These are phyloP conservation scores for Acleris literana DNA, from an alignment of 2,888 invertebrate genomes.

Conservation along the genomic window DNA sequence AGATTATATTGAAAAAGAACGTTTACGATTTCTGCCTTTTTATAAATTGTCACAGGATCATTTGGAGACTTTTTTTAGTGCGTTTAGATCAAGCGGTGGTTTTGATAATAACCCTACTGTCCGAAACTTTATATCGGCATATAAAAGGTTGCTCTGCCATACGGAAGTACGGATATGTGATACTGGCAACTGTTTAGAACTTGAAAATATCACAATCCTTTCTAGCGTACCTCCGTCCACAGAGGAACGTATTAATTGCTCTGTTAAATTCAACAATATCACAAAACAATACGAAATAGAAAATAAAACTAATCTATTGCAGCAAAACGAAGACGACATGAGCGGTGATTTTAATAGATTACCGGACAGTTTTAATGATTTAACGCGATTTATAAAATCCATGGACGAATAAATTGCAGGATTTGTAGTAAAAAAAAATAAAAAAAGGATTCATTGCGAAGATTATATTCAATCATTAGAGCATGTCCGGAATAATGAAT, in stretches of 20 bases:
- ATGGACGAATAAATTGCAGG: slow-evolving; percentile 22
- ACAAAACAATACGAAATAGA: slow-evolving; percentile 2
- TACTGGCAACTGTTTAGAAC: slow-evolving; percentile 24
- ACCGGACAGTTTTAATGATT: slow-evolving; percentile 14
- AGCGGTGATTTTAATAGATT: background rate
- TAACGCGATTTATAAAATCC: slow-evolving; percentile 14
- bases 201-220: slow-evolving; percentile 28
- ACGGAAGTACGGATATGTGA: slow-evolving; percentile 18
- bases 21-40: background rate
- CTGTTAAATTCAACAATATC: slow-evolving; percentile 21
- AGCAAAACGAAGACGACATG: slow-evolving; percentile 6
- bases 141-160: slow-evolving; percentile 12
- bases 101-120: slow-evolving; percentile 14
- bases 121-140: slow-evolving; percentile 1
- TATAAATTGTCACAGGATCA: slow-evolving; percentile 23
- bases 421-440: slow-evolving; percentile 2
- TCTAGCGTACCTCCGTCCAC: slow-evolving; percentile 10
- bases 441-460: slow-evolving; percentile 22
- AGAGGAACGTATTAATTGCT: slow-evolving; percentile 22
- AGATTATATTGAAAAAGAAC: background rate
- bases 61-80: slow-evolving; percentile 18
- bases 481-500: background rate
- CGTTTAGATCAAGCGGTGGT: slow-evolving; percentile 11
- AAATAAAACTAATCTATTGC: background rate
- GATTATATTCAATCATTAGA: slow-evolving; percentile 10